Percentiles rank a stretch among this genome's conserved stretches.
Evolutionary conservation across 1,140 invertebrate genomes (phyloP).

Genomic region (Conopomorpha cramerella): DNA sequence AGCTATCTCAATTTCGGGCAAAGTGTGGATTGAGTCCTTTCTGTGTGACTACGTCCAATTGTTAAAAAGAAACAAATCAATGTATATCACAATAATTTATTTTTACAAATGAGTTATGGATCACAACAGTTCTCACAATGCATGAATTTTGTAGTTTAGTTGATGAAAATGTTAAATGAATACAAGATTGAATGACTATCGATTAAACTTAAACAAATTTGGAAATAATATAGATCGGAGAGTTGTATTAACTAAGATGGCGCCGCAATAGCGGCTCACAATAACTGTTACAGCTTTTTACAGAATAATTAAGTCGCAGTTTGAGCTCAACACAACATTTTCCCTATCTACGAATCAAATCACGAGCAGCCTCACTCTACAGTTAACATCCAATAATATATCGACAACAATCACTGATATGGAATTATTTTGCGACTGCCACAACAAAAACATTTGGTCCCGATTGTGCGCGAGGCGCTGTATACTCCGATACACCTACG

Average conservation of each 20-base stretch:
- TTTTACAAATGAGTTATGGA: conserved; percentile 54
- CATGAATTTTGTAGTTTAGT: conserved; percentile 32
- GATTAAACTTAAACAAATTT: conserved; percentile 19
- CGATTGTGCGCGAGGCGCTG: conserved; percentile 12
- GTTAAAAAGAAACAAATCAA: conserved; percentile 14
- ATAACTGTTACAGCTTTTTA: conserved; percentile 13
- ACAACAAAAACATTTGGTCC: conserved; percentile 44
- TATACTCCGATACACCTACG: conserved; percentile 6
- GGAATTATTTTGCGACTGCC: conserved; percentile 25
- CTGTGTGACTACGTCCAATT: too few species aligned
- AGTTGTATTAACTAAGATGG: conserved; percentile 10
- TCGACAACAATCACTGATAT: conserved; percentile 16
- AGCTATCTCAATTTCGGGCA: too few species aligned
- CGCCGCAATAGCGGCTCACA: conserved; percentile 14
- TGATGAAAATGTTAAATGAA: conserved; percentile 12
- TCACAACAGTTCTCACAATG: conserved; percentile 48
- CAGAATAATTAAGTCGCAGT: conserved; percentile 21
- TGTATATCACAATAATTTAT: conserved; percentile 59
- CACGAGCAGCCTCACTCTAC: conserved; percentile 36
- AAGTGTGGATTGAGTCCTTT: too few species aligned
- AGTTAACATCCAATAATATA: conserved; percentile 34
- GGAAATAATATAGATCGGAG: conserved; percentile 9
- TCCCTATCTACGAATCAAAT: conserved; percentile 40
- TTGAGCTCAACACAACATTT: conserved; percentile 29
- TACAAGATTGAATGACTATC: conserved; percentile 19